Base-by-base conservation (phyloP, 2,888 invertebrate species). In the Trilocha varians region DNA sequence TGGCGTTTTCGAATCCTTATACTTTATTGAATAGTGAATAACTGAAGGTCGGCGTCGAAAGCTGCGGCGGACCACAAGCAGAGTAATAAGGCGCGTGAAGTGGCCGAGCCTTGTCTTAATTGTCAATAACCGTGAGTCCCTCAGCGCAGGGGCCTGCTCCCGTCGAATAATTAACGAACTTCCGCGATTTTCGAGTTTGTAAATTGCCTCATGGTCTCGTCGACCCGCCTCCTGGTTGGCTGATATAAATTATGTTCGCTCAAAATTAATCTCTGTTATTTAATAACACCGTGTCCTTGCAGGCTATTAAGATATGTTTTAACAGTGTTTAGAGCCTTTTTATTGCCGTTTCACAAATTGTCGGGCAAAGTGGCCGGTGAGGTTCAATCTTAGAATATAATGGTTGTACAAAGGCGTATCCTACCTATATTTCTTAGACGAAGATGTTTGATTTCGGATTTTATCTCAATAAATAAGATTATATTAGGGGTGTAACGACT, bases 161-260 rank as follows among this genome's bases (percentile, higher is more conserved):
- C 72, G 62, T 62, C 74, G 78, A 83, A 85, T 83, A 84, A 84
- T 85, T 85, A 84, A 85, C 82, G 78, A 82, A 84, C 82, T 84
- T 84, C 78, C 77, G 74, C 79, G 83, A 85, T 85, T 84, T 85
- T 82, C 78, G 78, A 84, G 80, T 84, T 84, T 79, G 78, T 82
- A 82, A 84, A 84, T 82, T 79, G 77, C 80, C 79, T 80, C 75
- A 80, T 78, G 82, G 79, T 80, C 78, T 78, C 75, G 75, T 75
- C 75, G 78, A 74, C 76, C 76, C 74, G 72, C 70, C 73, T 74
- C 63, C 78, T 78, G 79, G 79, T 75, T 76, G 72, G 71, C 70
- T 69, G 70, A 69, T 77, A 83, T 82, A 79, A 84, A 83, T 84
- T 80, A 82, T 82, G 78, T 76, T 68, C 75, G 66, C 70, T 56